Evolutionary conservation across 1,140 invertebrate species (phyloP), one percentile per base, ranked within the genome.

Genomic region (Drosophila saltans): DNA sequence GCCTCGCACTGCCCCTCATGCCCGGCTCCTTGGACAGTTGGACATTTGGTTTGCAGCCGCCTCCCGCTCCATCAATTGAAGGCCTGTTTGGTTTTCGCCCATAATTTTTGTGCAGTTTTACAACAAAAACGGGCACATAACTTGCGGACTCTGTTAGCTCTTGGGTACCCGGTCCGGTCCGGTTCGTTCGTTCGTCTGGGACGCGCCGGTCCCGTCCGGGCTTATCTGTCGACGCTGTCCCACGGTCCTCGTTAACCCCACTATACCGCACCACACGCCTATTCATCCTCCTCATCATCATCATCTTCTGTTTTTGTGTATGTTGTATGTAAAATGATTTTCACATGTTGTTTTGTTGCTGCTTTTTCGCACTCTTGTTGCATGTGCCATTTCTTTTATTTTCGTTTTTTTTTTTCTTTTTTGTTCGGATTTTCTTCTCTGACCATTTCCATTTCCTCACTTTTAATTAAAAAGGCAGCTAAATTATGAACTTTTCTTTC

Each of bases 401-500:
- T 43, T 56, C 48, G 39, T 45, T 45, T 36, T 39, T 65, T 57
- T 72, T 24, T 61, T 66, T 60, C 43, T 66, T 66, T 74, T 66
- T 43, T 62, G 65, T 57, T 59, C 33, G 10, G 33, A 60, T 10
- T 60, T 36, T 66, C 48, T 68, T 64, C 70, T 48, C 63, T 78
- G 45, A 41, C 58, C 63, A 72, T 80, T 80, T 60, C 36, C 45
- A 48, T 67, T 60, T 56, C 28, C 48, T 88, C 75, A 67, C 80
- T 82, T 86, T 86, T 86, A 86, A 86, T 86, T 86, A 86, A 86
- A 86, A 83, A 80, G 67, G 75, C 83, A 63, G 72, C 76, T 80
- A 86, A 88, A 86, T 86, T 86, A 86, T 86, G 82, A 86, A 88
- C 79, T 86, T 86, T 86, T 86, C 82, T 82, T 86, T 88, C 83